A percentile compares a stretch with the other conserved stretches of the same genome.
phyloP scores from a whole-genome alignment of 2,113 vertebrate genomes.

The Ciconia maguari region DNA sequence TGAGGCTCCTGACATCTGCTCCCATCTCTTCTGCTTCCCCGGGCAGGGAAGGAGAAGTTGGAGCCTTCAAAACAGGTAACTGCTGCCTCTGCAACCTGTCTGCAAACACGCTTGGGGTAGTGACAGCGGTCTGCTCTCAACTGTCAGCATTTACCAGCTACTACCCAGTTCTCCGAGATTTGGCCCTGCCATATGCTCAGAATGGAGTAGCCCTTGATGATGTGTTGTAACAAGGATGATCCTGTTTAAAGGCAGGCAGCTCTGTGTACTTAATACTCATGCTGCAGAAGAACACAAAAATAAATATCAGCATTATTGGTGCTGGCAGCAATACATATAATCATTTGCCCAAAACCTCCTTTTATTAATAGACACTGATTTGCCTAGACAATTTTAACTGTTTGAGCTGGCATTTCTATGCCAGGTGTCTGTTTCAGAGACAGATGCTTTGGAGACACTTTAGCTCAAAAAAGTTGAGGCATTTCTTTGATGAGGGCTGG shows the following conservation, averaged over 20 bases:
- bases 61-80: slow-evolving; percentile 33
- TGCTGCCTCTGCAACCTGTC: slow-evolving; percentile 1
- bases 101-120: neutral
- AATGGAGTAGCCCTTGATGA: slow-evolving; percentile 22
- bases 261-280: neutral
- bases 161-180: neutral
- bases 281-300: neutral
- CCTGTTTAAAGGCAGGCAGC: neutral
- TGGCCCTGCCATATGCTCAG: slow-evolving; percentile 27
- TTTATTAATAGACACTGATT: neutral
- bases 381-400: slow-evolving; percentile 38
- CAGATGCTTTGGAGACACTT: slow-evolving; percentile 59
- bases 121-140: neutral
- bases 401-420: slow-evolving; percentile 21
- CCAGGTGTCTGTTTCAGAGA: slow-evolving; percentile 50
- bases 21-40: neutral
- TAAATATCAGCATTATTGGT: neutral
- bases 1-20: slow-evolving; percentile 45
- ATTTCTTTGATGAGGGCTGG: slow-evolving; percentile 18
- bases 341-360: neutral
- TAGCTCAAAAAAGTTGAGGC: slow-evolving; percentile 41
- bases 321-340: neutral
- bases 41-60: neutral
- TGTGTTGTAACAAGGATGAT: neutral
- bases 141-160: neutral